A percentile compares a stretch with the other conserved stretches of the same genome.
phyloP scores from a whole-genome alignment of 2,797 vertebrate species.

The Paramormyrops hopkinsi region DNA sequence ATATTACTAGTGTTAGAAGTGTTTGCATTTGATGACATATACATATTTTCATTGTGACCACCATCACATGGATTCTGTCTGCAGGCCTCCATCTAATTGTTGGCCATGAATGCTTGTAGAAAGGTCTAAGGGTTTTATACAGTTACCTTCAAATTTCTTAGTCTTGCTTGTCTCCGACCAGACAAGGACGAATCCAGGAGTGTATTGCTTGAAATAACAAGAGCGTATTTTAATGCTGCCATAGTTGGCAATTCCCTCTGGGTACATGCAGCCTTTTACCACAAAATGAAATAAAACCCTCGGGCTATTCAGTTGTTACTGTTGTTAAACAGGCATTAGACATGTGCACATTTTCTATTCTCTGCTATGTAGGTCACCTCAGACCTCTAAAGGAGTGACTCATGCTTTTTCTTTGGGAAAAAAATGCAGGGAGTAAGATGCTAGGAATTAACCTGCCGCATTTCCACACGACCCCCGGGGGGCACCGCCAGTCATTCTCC shows the following conservation, averaged over 20 bases:
- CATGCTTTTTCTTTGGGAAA: neutral
- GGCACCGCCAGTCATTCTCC: neutral
- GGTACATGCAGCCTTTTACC: neutral
- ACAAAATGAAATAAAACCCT: neutral
- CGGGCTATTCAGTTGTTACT: neutral
- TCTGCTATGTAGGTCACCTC: constrained; percentile 4
- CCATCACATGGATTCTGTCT: neutral
- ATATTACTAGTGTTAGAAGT: neutral
- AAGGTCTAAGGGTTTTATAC: neutral
- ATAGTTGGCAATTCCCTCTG: neutral
- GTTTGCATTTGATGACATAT: neutral
- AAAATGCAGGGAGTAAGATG: neutral
- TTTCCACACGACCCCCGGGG: neutral
- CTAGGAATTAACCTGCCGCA: neutral
- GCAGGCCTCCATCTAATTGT: neutral
- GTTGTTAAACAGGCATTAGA: neutral
- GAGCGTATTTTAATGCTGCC: neutral
- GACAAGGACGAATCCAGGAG: neutral
- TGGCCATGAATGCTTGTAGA: neutral
- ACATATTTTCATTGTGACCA: neutral
- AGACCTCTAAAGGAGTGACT: neutral
- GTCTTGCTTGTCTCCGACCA: neutral
- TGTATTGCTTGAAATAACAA: neutral
- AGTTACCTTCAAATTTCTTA: neutral
- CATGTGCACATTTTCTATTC: neutral